Evolutionary conservation across 1,140 invertebrate species (phyloP).

Genomic region (Cydia fagiglandana): DNA sequence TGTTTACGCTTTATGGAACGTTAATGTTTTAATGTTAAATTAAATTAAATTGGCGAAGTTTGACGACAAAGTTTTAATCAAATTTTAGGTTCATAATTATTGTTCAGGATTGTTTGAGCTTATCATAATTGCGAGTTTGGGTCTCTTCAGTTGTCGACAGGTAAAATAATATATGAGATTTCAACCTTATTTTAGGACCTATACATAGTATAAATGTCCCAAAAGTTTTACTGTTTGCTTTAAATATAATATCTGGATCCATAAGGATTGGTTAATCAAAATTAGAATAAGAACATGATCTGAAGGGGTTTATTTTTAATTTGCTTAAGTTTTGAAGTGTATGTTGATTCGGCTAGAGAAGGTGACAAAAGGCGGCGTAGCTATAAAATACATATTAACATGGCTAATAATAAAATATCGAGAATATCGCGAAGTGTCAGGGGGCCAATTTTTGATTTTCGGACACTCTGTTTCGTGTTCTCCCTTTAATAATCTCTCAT

Average conservation of each 20-base stretch:
- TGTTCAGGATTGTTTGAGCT: constrained; percentile 25
- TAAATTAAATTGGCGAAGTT: not conserved
- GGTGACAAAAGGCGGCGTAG: no score
- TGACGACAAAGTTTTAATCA: constrained; percentile 8
- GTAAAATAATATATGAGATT: not conserved
- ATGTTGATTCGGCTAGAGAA: no score
- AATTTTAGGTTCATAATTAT: constrained; percentile 16
- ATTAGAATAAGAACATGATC: no score
- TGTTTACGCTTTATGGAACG: not conserved
- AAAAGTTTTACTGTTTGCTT: not conserved
- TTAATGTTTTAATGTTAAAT: not conserved
- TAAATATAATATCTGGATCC: not conserved
- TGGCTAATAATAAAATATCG: no score
- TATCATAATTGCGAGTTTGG: constrained; percentile 5
- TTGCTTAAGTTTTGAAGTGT: no score
- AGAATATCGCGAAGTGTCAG: no score
- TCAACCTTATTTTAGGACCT: not conserved
- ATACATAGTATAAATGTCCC: not conserved
- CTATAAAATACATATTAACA: no score
- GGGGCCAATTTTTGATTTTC: no score
- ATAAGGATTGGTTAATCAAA: no score
- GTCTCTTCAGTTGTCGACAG: not conserved
- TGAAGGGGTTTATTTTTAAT: no score
- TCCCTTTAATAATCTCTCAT: no score
- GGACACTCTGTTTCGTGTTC: no score